Base-by-base conservation (phyloP, 2,797 vertebrate species). In the Mus minutoides region DNA sequence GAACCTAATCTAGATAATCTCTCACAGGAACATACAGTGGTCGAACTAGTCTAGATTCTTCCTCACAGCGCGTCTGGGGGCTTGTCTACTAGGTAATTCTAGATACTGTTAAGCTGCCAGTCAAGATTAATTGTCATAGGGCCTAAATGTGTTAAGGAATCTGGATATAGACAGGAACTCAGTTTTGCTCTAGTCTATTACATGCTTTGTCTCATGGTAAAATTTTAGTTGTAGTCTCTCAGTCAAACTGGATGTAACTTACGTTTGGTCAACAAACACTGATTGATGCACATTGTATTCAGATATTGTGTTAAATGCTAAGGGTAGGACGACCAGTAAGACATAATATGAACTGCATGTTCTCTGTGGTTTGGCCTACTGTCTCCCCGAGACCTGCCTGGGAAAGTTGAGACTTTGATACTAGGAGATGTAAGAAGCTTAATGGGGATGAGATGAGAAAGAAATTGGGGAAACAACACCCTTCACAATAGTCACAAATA, bases 121-220 rank as follows among this genome's bases (percentile, higher is more conserved):
- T n/a, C 80, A 82, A 82, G 6, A 58, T 58, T 26, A 37, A 58
- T 56, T 58, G 56, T 10, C 24, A 60, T 9, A 29, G 54, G n/a
- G 22, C 56, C 54, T n/a, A 49, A 58, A 43, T 67, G 54, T n/a
- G 49, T 31, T n/a, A 34, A 86, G 46, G 46, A 78, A 4, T 86
- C n/a, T 92, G 29, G 22, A 16, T 62, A 49, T 34, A 92, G 73
- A 46, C 56, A 49, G 43, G 31, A 83, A 83, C 31, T 43, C 73
- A 90, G 16, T 40, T 78, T 92, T 90, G 73, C 24, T 86, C 34
- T 88, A 40, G 46, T 87, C 46, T 62, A 82, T 3, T 40, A 13
- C 82, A 37, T 84, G 60, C 71, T 91, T 92, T 49, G 60, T 78
- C 92, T 80, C 71, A 67, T 93, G 40, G 49, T 92, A 64, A n/a